These are phyloP conservation scores for Cuculus canorus DNA, from an alignment of 2,797 vertebrate genomes.

Conservation along the genomic window DNA sequence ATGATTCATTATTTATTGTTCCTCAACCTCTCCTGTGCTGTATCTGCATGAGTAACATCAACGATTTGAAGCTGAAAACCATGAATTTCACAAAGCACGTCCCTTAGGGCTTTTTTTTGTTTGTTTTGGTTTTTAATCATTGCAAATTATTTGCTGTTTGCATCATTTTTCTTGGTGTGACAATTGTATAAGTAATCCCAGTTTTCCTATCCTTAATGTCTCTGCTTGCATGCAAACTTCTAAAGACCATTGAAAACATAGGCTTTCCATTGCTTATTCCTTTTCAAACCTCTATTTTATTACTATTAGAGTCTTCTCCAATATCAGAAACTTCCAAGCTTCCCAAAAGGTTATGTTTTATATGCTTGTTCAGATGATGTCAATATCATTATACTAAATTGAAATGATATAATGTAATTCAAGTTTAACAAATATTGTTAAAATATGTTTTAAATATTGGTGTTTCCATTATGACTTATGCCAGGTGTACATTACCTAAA, in stretches of 20 bases:
- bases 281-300: neutral
- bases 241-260: neutral
- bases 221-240: neutral
- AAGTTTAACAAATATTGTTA: conserved; percentile 12
- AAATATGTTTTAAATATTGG: neutral
- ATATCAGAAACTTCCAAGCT: neutral
- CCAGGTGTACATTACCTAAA: neutral
- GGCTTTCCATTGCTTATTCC: neutral
- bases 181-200: neutral
- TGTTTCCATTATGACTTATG: neutral
- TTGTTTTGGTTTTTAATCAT: neutral
- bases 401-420: conserved; percentile 1
- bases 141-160: neutral
- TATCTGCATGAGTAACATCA: neutral
- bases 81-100: neutral
- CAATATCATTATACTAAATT: conserved; percentile 19
- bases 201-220: neutral
- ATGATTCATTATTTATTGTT: neutral
- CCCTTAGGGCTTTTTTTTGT: neutral
- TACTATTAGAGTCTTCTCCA: neutral
- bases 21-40: neutral
- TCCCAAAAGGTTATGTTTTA: neutral
- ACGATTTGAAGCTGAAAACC: neutral
- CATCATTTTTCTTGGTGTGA: neutral
- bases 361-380: neutral